Evolutionary conservation across 2,888 invertebrate genomes (phyloP).

Genomic region (Dioctria linearis): DNA sequence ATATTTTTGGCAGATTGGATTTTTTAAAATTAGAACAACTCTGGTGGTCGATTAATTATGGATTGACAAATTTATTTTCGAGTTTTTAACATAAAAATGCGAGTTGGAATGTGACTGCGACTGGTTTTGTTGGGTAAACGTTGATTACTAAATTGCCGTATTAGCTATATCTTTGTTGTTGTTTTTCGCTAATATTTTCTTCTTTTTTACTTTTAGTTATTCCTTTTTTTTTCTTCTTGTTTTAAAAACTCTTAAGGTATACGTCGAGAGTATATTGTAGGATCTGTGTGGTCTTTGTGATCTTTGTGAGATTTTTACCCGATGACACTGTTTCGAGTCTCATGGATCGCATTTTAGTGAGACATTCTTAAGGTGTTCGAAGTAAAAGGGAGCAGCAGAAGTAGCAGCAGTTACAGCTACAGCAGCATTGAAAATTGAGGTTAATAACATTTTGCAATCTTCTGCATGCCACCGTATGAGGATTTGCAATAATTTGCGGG

Average conservation of each 20-base stretch:
- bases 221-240: not conserved
- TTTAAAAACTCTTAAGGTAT: too few relatives aligned
- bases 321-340: slow-evolving; percentile 21
- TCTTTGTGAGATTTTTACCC: slow-evolving; percentile 34
- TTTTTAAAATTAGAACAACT: slow-evolving; percentile 56
- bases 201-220: slow-evolving; percentile 8
- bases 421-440: slow-evolving; percentile 6
- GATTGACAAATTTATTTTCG: slow-evolving; percentile 59
- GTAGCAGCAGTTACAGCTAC: too few relatives aligned
- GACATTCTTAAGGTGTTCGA: slow-evolving; percentile 35
- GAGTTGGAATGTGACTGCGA: slow-evolving; percentile 53
- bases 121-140: slow-evolving; percentile 51
- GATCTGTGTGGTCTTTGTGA: slow-evolving; percentile 43
- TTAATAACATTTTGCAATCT: slow-evolving; percentile 29
- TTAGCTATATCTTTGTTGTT: slow-evolving; percentile 17
- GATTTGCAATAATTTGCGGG: not conserved
- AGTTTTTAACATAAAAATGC: slow-evolving; percentile 54
- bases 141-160: slow-evolving; percentile 48
- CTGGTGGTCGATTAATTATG: slow-evolving; percentile 59
- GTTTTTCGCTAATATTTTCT: not conserved
- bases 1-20: slow-evolving; percentile 47
- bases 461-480: not conserved
- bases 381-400: slow-evolving; percentile 11
- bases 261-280: not conserved
- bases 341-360: not conserved